A percentile compares a stretch with the other conserved stretches of the same genome.
These are phyloP conservation scores for Caenorhabditis brenneri DNA, from an alignment of 1,140 invertebrate species.

Conservation along the genomic window DNA sequence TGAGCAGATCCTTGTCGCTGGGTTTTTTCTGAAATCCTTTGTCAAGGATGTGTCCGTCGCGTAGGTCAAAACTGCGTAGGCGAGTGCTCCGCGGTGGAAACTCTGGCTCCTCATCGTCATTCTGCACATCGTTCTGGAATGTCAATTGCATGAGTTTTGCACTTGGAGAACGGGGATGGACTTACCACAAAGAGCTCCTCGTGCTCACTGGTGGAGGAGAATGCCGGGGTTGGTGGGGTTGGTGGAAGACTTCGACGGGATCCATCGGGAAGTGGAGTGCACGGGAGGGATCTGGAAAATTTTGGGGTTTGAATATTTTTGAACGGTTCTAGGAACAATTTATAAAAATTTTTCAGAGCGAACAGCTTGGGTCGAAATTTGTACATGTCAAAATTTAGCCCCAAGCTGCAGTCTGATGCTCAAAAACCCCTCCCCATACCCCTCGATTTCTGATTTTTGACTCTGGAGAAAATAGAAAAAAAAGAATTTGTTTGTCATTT, in stretches of 20 bases:
- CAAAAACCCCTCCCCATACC: not conserved
- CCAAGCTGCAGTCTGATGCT: not conserved
- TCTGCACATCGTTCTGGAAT: conserved; percentile 27
- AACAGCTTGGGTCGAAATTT: too few species aligned
- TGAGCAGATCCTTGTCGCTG: not conserved
- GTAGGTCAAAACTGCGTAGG: conserved; percentile 28
- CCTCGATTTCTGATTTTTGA: not conserved
- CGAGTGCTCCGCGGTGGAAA: not conserved
- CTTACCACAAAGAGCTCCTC: conserved; percentile 40
- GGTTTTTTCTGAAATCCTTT: conserved; percentile 35
- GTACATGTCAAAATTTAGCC: too few species aligned
- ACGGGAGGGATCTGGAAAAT: not conserved
- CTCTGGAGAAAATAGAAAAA: not conserved
- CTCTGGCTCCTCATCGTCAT: not conserved
- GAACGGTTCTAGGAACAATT: not conserved
- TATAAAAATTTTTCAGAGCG: not conserved
- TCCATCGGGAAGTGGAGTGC: not conserved
- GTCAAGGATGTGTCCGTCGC: conserved; percentile 30
- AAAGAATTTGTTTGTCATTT: not conserved
- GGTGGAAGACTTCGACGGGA: conserved; percentile 26
- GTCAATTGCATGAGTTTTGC: not conserved
- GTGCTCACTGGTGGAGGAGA: conserved; percentile 28
- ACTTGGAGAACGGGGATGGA: not conserved
- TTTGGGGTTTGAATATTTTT: not conserved
- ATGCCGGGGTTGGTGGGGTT: conserved; percentile 5